Base-by-base conservation (phyloP, 2,888 invertebrate species). In the Andrena camellia region DNA sequence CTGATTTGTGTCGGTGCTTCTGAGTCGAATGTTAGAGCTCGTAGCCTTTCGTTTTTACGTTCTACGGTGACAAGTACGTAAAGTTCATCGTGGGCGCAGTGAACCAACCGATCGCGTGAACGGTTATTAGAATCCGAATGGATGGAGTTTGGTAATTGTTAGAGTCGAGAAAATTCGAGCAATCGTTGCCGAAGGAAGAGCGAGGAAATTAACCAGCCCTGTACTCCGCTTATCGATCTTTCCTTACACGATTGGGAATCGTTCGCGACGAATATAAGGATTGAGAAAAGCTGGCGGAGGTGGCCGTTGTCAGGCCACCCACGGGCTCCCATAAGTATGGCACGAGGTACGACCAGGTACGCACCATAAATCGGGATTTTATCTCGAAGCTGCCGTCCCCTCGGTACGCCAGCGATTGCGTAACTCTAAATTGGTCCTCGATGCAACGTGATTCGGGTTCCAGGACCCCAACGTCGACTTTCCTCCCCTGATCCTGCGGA, bases 331-430 rank as follows among this genome's bases (percentile, higher is more conserved):
- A 94, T 93, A 93, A 93, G 92, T 93, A 93, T 93, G 92, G 91
- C 87, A 89, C 92, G 86, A 90, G 88, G 89, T 90, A 90, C 89
- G 89, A 81, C 83, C 88, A 81, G 82, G 87, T 81, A 89, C 89
- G 88, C 85, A 87, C 93, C 92, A 93, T 94, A 94, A 94, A 94
- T 94, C 91, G 91, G 93, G 91, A 92, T 93, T 94, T 94, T 94
- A 94, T 94, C 93, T 92, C 92, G 90, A 86, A 81, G 79, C 87
- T 88, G 87, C 88, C 84, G 89, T 88, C 81, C 85, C 82, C 87
- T 88, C 86, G 84, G 72, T 83, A 71, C 84, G 78, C 78, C 85
- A 77, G 69, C 86, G 81, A 88, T 93, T 93, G 91, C 92, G 90
- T 91, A 92, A 92, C 88, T 85, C 77, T 89, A 92, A 93, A 93